Percentiles rank a stretch among this genome's conserved stretches.
Evolutionary conservation across 2,888 invertebrate species (phyloP).

Genomic region (Morpho achilles): DNA sequence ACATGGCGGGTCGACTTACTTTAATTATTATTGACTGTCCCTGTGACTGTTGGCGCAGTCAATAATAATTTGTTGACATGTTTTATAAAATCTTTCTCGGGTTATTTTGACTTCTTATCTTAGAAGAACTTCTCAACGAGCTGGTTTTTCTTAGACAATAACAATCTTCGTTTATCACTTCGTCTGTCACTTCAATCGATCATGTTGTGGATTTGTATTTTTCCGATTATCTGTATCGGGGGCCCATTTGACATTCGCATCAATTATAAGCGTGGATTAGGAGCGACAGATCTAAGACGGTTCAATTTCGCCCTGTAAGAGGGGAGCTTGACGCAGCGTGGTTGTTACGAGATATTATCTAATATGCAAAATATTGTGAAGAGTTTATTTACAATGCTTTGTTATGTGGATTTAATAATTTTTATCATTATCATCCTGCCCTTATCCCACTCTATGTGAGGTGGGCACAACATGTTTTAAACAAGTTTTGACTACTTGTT

Average conservation of each 20-base stretch:
- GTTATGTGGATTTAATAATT: background rate
- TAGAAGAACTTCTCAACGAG: background rate
- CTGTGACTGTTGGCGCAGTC: no score
- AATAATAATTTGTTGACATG: no score
- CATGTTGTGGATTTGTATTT: slow-evolving; percentile 73
- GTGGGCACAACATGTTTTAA: no score
- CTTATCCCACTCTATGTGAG: no score
- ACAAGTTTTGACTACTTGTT: no score
- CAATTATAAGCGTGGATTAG: slow-evolving; percentile 77
- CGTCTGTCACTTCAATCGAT: slow-evolving; percentile 56
- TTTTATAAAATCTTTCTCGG: no score
- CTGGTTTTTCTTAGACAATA: background rate
- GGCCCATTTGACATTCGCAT: slow-evolving; percentile 73
- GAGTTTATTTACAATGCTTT: background rate
- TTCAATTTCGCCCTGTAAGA: slow-evolving; percentile 55
- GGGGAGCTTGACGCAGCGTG: background rate
- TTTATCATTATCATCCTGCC: no score
- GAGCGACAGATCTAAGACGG: slow-evolving; percentile 72
- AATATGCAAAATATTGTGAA: background rate
- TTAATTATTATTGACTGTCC: no score
- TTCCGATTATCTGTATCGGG: slow-evolving; percentile 71
- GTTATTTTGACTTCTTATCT: no score
- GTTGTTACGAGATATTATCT: background rate
- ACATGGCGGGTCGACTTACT: no score
- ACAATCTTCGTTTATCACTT: slow-evolving; percentile 22